Evolutionary conservation across 2,797 vertebrate genomes (phyloP).

Genomic region (Pangasius sanitwongsei): DNA sequence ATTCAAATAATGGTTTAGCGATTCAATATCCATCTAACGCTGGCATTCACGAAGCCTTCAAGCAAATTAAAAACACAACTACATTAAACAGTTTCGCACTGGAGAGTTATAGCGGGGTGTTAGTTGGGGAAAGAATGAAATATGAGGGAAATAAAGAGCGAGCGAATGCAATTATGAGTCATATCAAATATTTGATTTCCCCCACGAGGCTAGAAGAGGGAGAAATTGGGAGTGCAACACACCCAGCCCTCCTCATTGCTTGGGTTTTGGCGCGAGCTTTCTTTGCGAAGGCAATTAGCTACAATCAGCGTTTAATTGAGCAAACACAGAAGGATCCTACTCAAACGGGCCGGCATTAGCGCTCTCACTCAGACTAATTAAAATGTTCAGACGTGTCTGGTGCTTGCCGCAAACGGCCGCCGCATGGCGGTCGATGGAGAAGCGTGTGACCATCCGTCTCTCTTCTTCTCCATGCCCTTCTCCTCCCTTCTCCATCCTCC

Average conservation of each 20-base stretch:
- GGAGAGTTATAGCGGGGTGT: constrained; percentile 20
- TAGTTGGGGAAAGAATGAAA: constrained; percentile 42
- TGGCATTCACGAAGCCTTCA: constrained; percentile 34
- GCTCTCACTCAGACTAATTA: constrained; percentile 70
- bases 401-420: constrained; percentile 43
- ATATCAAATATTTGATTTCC: constrained; percentile 73
- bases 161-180: constrained; percentile 68
- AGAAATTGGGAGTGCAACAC: constrained; percentile 47
- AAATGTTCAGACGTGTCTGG: constrained; percentile 65
- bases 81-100: constrained; percentile 41
- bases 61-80: constrained; percentile 45
- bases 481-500: constrained; percentile 8
- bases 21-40: constrained; percentile 38
- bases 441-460: constrained; percentile 33
- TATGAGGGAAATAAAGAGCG: constrained; percentile 58
- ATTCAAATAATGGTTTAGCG: constrained; percentile 64
- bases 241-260: constrained; percentile 62
- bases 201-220: constrained; percentile 66
- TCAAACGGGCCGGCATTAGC: constrained; percentile 64
- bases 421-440: constrained; percentile 33
- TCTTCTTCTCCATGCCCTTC: constrained; percentile 5
- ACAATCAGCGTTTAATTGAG: constrained; percentile 79
- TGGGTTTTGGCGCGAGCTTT: constrained; percentile 65
- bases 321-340: constrained; percentile 69
- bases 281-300: constrained; percentile 73